These are phyloP conservation scores for Tyrannus savana DNA, from an alignment of 2,113 vertebrate genomes.

Conservation along the genomic window DNA sequence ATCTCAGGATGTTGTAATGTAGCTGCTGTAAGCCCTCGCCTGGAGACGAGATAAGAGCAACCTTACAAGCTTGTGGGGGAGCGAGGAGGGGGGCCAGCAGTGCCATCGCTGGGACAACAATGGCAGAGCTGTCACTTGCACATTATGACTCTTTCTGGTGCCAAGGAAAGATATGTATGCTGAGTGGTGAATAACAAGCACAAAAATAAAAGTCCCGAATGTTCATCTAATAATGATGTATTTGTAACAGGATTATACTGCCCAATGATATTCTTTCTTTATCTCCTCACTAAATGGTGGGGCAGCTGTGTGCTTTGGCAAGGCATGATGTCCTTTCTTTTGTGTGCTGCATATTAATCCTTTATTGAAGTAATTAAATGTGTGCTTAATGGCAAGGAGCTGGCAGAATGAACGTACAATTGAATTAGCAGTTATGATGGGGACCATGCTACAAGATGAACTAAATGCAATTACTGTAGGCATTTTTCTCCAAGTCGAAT, in stretches of 20 bases:
- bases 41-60: conserved; percentile 87
- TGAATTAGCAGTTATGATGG: conserved; percentile 97
- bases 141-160: conserved; percentile 80
- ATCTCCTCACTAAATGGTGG: conserved; percentile 82
- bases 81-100: background rate
- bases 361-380: conserved; percentile 98
- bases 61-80: conserved; percentile 74
- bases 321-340: conserved; percentile 78
- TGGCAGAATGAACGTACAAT: conserved; percentile 93
- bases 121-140: conserved; percentile 72
- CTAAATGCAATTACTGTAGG: conserved; percentile 94
- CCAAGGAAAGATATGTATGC: conserved; percentile 71
- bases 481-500: conserved; percentile 81
- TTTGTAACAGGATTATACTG: conserved; percentile 81
- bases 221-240: conserved; percentile 91
- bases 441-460: conserved; percentile 92
- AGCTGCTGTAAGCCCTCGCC: conserved; percentile 81
- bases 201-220: conserved; percentile 84
- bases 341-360: conserved; percentile 98
- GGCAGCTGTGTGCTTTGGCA: conserved; percentile 90
- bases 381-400: conserved; percentile 93
- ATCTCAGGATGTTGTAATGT: conserved; percentile 86
- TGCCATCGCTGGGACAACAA: conserved; percentile 76
- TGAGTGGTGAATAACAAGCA: conserved; percentile 79
- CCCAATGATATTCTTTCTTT: conserved; percentile 80